Percentiles rank a stretch among this genome's conserved stretches.
These are phyloP conservation scores for Carcharodon carcharias DNA, from an alignment of 2,797 vertebrate species.

Conservation along the genomic window DNA sequence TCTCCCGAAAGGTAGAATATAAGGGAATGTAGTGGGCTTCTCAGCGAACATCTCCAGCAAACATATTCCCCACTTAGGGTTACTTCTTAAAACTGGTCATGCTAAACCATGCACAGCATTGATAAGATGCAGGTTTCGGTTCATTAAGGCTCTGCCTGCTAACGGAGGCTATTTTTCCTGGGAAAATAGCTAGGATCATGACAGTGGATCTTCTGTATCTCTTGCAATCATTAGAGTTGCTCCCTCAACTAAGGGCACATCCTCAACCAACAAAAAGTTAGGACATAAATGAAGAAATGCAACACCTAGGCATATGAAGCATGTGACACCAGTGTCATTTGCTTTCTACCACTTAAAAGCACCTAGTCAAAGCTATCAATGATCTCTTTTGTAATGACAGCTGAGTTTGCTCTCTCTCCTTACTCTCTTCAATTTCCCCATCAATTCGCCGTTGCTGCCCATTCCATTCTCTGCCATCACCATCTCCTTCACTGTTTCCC, in stretches of 20 bases:
- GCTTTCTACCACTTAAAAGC: not conserved
- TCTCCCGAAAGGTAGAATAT: too few species aligned
- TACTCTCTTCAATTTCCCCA: not conserved
- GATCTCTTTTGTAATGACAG: not conserved
- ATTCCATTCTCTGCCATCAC: not conserved
- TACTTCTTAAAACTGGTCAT: not conserved
- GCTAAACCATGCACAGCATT: too few species aligned
- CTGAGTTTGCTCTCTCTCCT: not conserved
- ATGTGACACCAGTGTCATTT: not conserved
- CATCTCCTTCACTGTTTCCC: not conserved
- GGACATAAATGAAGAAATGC: not conserved
- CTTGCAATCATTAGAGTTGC: not conserved
- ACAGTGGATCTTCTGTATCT: not conserved
- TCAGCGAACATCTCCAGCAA: not conserved
- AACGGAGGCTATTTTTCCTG: not conserved
- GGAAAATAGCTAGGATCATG: not conserved
- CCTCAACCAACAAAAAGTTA: not conserved
- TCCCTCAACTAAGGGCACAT: not conserved
- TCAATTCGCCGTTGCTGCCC: not conserved
- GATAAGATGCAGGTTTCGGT: too few species aligned
- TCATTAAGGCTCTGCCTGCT: too few species aligned
- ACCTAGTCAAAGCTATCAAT: not conserved
- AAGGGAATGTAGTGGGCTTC: not conserved
- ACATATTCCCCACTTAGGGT: not conserved
- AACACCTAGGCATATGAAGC: not conserved